Percentiles rank a stretch among this genome's conserved stretches.
phyloP scores from a whole-genome alignment of 2,113 vertebrate genomes.

The Podilymbus podiceps region DNA sequence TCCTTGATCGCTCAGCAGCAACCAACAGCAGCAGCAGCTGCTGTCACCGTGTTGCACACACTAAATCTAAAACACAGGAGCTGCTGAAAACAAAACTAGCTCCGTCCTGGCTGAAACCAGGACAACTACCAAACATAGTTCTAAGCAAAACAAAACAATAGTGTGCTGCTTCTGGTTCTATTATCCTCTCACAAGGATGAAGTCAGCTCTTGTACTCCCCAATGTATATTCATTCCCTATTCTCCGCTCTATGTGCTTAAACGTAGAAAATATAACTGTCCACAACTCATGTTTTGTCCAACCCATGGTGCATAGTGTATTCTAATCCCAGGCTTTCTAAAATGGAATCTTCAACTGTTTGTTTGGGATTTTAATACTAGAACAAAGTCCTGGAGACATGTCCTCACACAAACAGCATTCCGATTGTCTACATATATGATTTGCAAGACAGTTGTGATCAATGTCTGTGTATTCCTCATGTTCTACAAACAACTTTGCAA shows the following conservation, averaged over 20 bases:
- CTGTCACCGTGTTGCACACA: no score
- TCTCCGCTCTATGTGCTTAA: not conserved
- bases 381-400: not conserved
- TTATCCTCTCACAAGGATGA: not conserved
- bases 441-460: not conserved
- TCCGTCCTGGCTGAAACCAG: no score
- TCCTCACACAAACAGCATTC: not conserved
- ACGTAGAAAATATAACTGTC: not conserved
- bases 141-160: not conserved
- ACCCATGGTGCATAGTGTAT: not conserved
- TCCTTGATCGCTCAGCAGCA: no score
- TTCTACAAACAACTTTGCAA: not conserved
- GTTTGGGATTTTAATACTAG: not conserved
- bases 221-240: not conserved
- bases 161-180: not conserved
- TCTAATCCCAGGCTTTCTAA: not conserved
- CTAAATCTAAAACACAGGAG: no score
- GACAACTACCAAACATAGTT: not conserved
- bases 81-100: no score
- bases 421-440: not conserved
- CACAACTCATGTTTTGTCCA: not conserved
- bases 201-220: not conserved
- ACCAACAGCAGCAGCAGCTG: no score
- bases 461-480: fast-evolving
- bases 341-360: not conserved